Evolutionary conservation across 2,888 invertebrate species (phyloP).

Genomic region (Cheilosia scutellata): DNA sequence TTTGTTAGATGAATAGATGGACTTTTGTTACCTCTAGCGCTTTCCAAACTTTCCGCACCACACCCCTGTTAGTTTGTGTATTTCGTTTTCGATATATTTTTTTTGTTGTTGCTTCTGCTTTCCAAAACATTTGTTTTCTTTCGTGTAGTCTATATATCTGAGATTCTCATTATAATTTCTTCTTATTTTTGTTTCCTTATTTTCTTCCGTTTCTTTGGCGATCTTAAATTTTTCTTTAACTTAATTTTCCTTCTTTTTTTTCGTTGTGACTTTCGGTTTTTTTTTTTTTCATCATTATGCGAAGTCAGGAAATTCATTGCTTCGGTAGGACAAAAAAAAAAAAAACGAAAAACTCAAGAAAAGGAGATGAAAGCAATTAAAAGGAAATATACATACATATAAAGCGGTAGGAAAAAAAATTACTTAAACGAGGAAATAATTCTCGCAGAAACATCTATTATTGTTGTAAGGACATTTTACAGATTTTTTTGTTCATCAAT

Average conservation of each 20-base stretch:
- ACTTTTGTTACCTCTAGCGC: conserved; percentile 48
- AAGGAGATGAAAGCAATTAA: conserved; percentile 75
- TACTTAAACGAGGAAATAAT: conserved; percentile 11
- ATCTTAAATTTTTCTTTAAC: conserved; percentile 67
- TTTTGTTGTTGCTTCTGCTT: conserved; percentile 5
- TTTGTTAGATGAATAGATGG: conserved; percentile 43
- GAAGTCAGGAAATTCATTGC: conserved; percentile 64
- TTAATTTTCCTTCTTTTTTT: conserved; percentile 22
- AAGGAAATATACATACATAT: conserved; percentile 60
- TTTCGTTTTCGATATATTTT: neutral
- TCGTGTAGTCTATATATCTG: conserved; percentile 49
- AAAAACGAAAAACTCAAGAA: conserved; percentile 52
- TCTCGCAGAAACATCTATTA: conserved; percentile 43
- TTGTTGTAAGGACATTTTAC: conserved; percentile 56
- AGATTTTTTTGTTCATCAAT: conserved; percentile 1
- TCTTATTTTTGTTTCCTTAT: conserved; percentile 23
- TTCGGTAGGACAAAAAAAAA: conserved; percentile 10
- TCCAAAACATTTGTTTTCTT: conserved; percentile 64
- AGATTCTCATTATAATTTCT: conserved; percentile 70
- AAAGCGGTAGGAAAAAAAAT: conserved; percentile 36
- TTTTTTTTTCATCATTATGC: conserved; percentile 57
- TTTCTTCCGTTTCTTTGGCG: conserved; percentile 67
- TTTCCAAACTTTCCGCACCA: conserved; percentile 49
- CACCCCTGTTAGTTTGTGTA: conserved; percentile 9
- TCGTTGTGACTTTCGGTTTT: neutral